Base-by-base conservation (phyloP, 1,140 invertebrate species). In the Pogonomyrmex californicus region DNA sequence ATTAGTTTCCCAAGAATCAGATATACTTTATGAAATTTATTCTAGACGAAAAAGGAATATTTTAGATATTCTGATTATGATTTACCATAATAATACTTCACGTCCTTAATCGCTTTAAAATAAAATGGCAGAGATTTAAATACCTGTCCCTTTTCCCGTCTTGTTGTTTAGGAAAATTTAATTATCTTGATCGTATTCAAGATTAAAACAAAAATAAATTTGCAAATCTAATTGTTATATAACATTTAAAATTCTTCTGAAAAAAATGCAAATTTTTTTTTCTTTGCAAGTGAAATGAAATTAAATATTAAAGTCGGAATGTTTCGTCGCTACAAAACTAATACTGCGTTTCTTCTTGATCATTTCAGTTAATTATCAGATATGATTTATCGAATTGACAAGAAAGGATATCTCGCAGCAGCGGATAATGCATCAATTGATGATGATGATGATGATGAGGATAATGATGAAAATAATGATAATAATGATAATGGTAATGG, bases 401-500 rank as follows among this genome's bases (percentile, higher is more conserved):
- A 44, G 12, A 36, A 76, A 58, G 33, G 10, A n/a, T 58, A 68
- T 4, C 10, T 23, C 0, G n/a, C 3, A 49, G 30, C n/a, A 38
- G 17, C 14, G 58, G 14, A 68, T 63, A 56, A 71, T 68, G 36
- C 51, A 51, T 51, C 63, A 51, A 82, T 73, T 83, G 60, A 56
- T 86, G 51, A 65, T 30, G 38, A 79, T 70, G 54, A 76, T 36
- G 41, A 73, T 47, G 62, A 77, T n/a, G 65, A 83, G 36, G 70
- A 68, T 36, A 60, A 85, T 87, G 79, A 65, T 10, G 56, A 78
- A 60, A 51, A 78, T 62, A 33, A 60, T 36, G 70, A 85, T 65
- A 65, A 58, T 51, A 68, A 60, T 58, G 73, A 75, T 49, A 86
- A 88, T 63, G 58, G 79, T 85, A 58, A 49, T 82, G 44, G 62